Percentiles rank a stretch among this genome's conserved stretches.
Conservation (phyloP, 1,140 invertebrate genomes). For the Cotesia vestalis region DNA sequence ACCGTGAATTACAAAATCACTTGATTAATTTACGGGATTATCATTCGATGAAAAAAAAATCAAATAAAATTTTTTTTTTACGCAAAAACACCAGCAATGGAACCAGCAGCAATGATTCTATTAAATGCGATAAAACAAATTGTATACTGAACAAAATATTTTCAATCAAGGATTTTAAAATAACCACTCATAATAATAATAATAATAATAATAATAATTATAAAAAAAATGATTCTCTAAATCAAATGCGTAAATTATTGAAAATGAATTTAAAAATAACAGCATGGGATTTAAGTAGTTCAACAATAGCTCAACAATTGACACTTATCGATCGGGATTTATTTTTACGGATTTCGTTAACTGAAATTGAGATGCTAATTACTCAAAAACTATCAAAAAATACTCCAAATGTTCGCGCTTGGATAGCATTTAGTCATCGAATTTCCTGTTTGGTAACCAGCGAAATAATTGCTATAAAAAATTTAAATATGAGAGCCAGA, state of each 20-base stretch:
- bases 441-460: conserved; percentile 64
- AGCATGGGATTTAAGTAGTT: conserved; percentile 68
- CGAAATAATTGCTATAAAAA: conserved; percentile 61
- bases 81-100: conserved; percentile 28
- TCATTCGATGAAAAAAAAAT: conserved; percentile 34
- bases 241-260: conserved; percentile 51
- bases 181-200: not conserved
- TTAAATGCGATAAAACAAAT: conserved; percentile 41
- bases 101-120: conserved; percentile 20
- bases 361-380: conserved; percentile 61
- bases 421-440: conserved; percentile 67
- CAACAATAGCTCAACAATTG: conserved; percentile 64
- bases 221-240: conserved; percentile 27
- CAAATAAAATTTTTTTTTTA: conserved; percentile 43
- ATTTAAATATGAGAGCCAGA: conserved; percentile 62
- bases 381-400: conserved; percentile 63
- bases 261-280: conserved; percentile 58
- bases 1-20: conserved; percentile 61
- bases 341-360: conserved; percentile 62
- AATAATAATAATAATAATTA: conserved; percentile 7
- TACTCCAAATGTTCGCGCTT: conserved; percentile 65
- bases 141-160: conserved; percentile 50
- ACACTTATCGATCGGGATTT: conserved; percentile 68
- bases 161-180: conserved; percentile 40
- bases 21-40: conserved; percentile 49